phyloP scores from a whole-genome alignment of 2,797 vertebrate species.

The Manis crassicaudata region DNA sequence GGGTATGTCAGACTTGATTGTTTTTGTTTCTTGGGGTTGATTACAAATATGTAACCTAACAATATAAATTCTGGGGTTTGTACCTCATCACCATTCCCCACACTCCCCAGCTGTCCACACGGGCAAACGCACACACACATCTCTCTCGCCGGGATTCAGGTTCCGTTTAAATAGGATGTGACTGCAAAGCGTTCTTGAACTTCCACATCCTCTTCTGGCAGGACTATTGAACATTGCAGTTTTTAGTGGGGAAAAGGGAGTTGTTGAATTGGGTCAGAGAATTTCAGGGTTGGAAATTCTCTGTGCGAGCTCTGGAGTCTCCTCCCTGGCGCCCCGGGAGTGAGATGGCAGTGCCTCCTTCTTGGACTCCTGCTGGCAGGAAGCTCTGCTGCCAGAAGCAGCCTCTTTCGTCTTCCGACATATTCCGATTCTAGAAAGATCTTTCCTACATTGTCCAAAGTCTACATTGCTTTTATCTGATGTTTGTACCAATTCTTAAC shows the following conservation, averaged over 20 bases:
- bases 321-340: neutral
- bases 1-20: neutral
- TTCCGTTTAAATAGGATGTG: neutral
- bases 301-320: neutral
- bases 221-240: neutral
- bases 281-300: neutral
- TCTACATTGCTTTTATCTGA: neutral
- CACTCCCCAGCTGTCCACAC: rapidly evolving
- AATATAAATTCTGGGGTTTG: neutral
- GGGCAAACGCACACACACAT: rapidly evolving
- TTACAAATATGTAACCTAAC: neutral
- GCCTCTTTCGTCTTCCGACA: neutral
- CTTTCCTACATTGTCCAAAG: conserved; percentile 1
- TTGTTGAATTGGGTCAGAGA: neutral
- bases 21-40: neutral
- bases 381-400: neutral
- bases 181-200: neutral
- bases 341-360: too few species aligned
- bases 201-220: neutral
- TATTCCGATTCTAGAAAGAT: conserved; percentile 34
- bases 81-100: neutral
- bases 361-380: neutral
- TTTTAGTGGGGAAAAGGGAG: neutral
- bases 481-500: neutral
- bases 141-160: neutral